Evolutionary conservation across 2,113 vertebrate species (phyloP).

Genomic region (Chloroceryle aenea): DNA sequence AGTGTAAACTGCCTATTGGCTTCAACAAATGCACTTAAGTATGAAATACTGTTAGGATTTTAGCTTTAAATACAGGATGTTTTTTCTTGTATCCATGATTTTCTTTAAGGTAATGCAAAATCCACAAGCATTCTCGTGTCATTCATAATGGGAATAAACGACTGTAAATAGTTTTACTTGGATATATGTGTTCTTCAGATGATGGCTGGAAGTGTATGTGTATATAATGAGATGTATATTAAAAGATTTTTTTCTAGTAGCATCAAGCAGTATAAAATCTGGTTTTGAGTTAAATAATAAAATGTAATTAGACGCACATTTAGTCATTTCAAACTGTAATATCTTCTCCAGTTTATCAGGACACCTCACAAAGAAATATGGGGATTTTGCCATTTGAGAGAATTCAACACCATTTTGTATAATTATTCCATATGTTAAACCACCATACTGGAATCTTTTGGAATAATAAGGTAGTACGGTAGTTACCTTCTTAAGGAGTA

Average conservation of each 20-base stretch:
- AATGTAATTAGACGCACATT: background rate
- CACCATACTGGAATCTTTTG: conserved; percentile 28
- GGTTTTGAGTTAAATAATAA: background rate
- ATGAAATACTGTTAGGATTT: background rate
- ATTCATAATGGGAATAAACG: background rate
- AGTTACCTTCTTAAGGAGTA: conserved; percentile 8
- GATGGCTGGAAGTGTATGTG: background rate
- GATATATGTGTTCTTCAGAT: background rate
- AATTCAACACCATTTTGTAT: conserved; percentile 44
- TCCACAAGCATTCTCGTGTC: background rate
- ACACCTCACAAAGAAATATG: conserved; percentile 17
- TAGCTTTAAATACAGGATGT: background rate
- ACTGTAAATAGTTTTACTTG: background rate
- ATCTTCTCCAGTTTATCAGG: conserved; percentile 16
- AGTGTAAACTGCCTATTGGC: background rate
- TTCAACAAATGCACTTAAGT: background rate
- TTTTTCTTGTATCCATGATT: background rate
- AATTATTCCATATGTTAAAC: conserved; percentile 48
- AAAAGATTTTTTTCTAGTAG: background rate
- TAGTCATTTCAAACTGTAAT: background rate
- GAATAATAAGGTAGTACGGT: conserved; percentile 26
- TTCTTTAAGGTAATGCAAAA: background rate
- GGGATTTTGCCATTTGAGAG: background rate
- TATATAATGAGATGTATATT: background rate
- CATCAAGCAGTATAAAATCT: background rate